Evolutionary conservation across 2,113 vertebrate species (phyloP), one percentile per base, ranked within the genome.

Genomic region (Dunckerocampus dactyliophorus): DNA sequence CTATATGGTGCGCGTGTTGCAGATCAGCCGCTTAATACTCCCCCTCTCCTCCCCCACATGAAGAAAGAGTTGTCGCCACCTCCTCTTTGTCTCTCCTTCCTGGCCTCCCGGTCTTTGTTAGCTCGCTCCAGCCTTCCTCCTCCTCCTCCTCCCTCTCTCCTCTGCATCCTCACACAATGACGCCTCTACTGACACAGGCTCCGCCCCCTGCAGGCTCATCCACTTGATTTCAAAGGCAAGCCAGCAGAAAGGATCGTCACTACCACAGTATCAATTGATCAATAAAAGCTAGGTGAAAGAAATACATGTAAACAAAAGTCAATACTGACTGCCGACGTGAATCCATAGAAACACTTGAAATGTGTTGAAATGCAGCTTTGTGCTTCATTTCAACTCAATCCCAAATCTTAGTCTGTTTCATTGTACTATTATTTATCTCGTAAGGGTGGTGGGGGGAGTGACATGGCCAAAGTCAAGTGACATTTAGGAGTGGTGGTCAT

Each of bases 21-120:
- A 77, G 69, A 84, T 83, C 58, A 81, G 82, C 79, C 75, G 64
- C 80, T 64, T 83, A 87, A 87, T 85, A 82, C 46, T 31, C 9
- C 58, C 79, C 73, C 80, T 74, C 73, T 82, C 79, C 67, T 77
- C 80, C 78, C 85, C 82, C 82, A 77, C 73, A 77, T 28, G 22
- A 80, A 76, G 72, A 84, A 67, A 81, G 67, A 73, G 61, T 77
- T 47, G 63, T 19, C 14, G 65, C 63, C 78, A 19, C 45, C 22
- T 51, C 48, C 31, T 31, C 50, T 54, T 54, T 48, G 52, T 56
- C 67, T 71, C 62, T 63, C 47, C 68, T 50, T 45, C 19, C 50
- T 24, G 59, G 19, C 64, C 62, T 70, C 72, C 74, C 70, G 55
- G 69, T 80, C 78, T 72, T 62, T 80, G 65, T 83, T 47, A 64